Evolutionary conservation across 2,113 vertebrate species (phyloP).

Genomic region (Sinocyclocheilus anophthalmus): DNA sequence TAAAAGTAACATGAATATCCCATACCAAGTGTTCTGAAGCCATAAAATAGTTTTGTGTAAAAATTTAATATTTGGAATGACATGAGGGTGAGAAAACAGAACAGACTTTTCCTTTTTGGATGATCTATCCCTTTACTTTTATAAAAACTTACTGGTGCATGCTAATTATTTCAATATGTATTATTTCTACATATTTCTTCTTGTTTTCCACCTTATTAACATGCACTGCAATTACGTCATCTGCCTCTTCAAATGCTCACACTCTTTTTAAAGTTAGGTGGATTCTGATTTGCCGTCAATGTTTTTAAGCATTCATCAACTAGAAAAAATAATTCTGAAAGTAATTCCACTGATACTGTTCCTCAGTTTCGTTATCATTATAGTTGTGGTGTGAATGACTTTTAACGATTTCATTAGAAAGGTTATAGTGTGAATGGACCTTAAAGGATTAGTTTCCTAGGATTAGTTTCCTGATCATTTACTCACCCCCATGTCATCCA

Average conservation of each 20-base stretch:
- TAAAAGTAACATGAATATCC: too few species aligned
- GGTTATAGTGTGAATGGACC: background rate
- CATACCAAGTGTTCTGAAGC: background rate
- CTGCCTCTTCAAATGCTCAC: background rate
- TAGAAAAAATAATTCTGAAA: background rate
- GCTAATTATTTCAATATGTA: background rate
- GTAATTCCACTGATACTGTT: background rate
- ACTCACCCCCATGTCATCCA: too few species aligned
- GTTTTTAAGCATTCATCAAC: background rate
- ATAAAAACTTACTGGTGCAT: background rate
- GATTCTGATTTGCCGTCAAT: too few species aligned
- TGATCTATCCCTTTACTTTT: background rate
- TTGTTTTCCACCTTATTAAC: background rate
- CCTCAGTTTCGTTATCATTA: background rate
- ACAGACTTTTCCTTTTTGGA: background rate
- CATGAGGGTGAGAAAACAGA: background rate
- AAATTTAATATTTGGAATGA: background rate
- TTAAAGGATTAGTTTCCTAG: too few species aligned
- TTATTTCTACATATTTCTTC: background rate
- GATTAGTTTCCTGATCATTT: too few species aligned
- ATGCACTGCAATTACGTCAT: background rate
- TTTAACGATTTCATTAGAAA: too few species aligned
- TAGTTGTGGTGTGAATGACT: background rate
- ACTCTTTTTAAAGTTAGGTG: background rate
- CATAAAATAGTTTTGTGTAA: background rate